Evolutionary conservation across 2,797 vertebrate genomes (phyloP).

Genomic region (Acrocephalus scirpaceus): DNA sequence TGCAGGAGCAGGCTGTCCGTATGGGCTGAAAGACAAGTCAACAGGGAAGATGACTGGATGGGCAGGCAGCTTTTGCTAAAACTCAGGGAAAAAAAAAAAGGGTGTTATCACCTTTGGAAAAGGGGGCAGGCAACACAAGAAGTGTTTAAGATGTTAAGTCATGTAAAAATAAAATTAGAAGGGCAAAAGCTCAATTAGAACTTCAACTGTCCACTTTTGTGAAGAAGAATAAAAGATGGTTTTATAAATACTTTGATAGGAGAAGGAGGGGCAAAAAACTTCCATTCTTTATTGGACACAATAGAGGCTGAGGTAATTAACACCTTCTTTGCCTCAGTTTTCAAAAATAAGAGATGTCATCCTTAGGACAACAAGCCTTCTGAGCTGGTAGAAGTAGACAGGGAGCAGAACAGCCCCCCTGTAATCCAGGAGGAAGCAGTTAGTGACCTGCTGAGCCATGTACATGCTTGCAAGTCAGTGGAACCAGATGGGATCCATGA

Average conservation of each 20-base stretch:
- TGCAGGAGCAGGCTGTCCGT: not conserved
- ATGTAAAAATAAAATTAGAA: not conserved
- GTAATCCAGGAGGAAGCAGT: not conserved
- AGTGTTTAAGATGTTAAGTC: not conserved
- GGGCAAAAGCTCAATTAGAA: not conserved
- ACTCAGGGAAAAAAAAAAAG: too few species aligned
- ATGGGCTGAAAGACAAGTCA: rapidly evolving
- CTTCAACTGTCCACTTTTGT: not conserved
- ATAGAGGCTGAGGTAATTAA: not conserved
- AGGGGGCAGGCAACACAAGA: not conserved
- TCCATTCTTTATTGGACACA: not conserved
- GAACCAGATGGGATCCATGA: not conserved
- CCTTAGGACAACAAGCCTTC: not conserved
- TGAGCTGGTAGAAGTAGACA: not conserved
- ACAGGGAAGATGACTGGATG: rapidly evolving
- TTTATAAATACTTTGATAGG: not conserved
- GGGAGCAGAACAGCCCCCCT: not conserved
- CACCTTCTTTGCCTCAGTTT: not conserved
- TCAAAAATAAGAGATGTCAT: not conserved
- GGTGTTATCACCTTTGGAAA: not conserved
- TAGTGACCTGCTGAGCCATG: not conserved
- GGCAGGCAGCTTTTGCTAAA: not conserved
- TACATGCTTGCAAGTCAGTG: not conserved
- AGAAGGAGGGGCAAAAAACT: not conserved
- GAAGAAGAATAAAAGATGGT: not conserved